A percentile compares a stretch with the other conserved stretches of the same genome.
phyloP scores from a whole-genome alignment of 2,888 invertebrate species.

The Xestobium rufovillosum region DNA sequence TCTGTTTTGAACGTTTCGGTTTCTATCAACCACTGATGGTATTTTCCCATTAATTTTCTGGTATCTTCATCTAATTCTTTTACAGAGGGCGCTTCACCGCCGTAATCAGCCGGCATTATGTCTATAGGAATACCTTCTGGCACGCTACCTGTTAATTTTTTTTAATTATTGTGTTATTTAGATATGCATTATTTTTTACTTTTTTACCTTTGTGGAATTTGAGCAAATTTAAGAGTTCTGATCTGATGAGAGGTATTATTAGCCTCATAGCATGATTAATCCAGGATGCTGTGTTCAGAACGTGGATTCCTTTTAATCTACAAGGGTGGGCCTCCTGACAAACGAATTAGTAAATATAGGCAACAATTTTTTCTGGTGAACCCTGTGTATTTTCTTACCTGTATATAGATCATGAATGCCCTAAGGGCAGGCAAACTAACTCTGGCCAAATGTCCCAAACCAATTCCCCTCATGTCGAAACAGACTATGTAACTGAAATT shows the following conservation, averaged over 20 bases:
- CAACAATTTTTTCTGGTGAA: neutral
- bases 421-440: slow-evolving; percentile 55
- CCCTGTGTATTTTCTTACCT: slow-evolving; percentile 46
- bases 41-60: slow-evolving; percentile 50
- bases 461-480: slow-evolving; percentile 61
- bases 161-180: too few species aligned
- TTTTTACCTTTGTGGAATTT: slow-evolving; percentile 46
- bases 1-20: slow-evolving; percentile 50
- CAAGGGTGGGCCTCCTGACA: slow-evolving; percentile 60
- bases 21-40: slow-evolving; percentile 56
- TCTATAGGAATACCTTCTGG: slow-evolving; percentile 40
- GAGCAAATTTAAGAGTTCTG: slow-evolving; percentile 53
- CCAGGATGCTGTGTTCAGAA: slow-evolving; percentile 59
- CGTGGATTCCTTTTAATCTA: slow-evolving; percentile 57
- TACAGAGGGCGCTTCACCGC: slow-evolving; percentile 50
- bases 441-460: slow-evolving; percentile 57
- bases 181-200: too few species aligned
- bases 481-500: slow-evolving; percentile 50
- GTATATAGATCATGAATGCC: slow-evolving; percentile 60
- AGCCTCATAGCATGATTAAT: slow-evolving; percentile 62
- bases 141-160: slow-evolving; percentile 29
- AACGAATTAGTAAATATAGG: slow-evolving; percentile 7
- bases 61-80: slow-evolving; percentile 53
- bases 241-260: slow-evolving; percentile 56
- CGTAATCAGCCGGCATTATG: slow-evolving; percentile 50